These are phyloP conservation scores for Antheraea yamamai DNA, from an alignment of 2,888 invertebrate species.

Conservation along the genomic window DNA sequence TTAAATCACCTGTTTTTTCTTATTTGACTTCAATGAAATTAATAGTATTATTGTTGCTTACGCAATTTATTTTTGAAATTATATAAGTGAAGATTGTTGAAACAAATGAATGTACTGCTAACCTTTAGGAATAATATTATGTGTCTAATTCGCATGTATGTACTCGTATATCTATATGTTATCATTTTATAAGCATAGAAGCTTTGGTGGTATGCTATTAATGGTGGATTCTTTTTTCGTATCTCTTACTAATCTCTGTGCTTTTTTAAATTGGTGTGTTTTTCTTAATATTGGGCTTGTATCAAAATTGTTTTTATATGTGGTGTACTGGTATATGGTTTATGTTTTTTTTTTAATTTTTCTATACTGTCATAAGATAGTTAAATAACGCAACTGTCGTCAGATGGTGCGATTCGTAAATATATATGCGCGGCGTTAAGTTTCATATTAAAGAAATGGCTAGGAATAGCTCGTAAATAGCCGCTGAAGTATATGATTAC, in stretches of 20 bases:
- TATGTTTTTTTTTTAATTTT: not conserved
- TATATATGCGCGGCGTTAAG: not conserved
- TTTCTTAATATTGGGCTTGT: too few species aligned
- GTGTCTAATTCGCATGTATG: not conserved
- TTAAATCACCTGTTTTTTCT: not conserved
- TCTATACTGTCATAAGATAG: not conserved
- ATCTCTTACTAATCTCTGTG: not conserved
- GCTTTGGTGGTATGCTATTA: not conserved
- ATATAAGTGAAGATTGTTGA: constrained; percentile 6
- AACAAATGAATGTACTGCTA: not conserved
- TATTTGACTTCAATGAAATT: not conserved
- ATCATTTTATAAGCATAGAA: not conserved
- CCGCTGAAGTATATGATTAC: too few species aligned
- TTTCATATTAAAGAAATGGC: not conserved
- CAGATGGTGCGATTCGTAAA: not conserved
- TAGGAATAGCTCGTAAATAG: not conserved
- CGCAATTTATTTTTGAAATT: not conserved
- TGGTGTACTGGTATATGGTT: not conserved
- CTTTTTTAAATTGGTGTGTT: not conserved
- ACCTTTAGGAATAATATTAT: not conserved
- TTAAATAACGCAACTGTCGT: not conserved
- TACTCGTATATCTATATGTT: not conserved
- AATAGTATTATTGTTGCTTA: not conserved
- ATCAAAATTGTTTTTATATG: not conserved
- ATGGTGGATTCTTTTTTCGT: not conserved